Evolutionary conservation across 2,797 vertebrate genomes (phyloP), one percentile per base, ranked within the genome.

Genomic region (Ptychadena robeensis): DNA sequence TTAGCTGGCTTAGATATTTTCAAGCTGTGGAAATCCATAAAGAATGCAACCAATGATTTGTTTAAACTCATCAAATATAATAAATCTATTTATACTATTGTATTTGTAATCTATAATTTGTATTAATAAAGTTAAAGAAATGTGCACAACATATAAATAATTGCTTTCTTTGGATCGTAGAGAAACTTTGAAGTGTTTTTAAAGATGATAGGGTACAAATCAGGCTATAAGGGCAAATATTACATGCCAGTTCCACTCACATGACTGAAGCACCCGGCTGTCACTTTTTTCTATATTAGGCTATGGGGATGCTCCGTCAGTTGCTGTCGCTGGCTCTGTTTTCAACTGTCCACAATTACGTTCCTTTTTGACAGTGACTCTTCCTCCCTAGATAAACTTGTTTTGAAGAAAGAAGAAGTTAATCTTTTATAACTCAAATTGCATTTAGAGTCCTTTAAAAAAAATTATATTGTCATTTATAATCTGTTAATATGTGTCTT

Each of bases 221-320:
- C 3, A 76, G 61, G 30, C 32, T 6, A 22, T 32, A 31, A 66
- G 64, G 31, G 14, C 30, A 66, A 34, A 25, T 31, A 53, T 2
- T 22, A 40, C 9, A 10, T 30, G 37, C 27, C 12, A 65, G 15
- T 30, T 65, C 31, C 61, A 66, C 14, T 34, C 37, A 44, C n/a
- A 38, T 67, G 25, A 31, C 40, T 32, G 48, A 25, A 67, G 63
- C 44, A 22, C 74, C 74, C 32, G 28, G 74, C 31, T 78, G 75
- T 78, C 75, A 78, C 75, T 78, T 35, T 68, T 53, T 78, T 78
- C 38, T 65, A 25, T 67, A 53, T 18, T 68, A 30, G 64, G 38
- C 44, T 78, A 53, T 78, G 44, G 75, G 18, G 64, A 78, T 78
- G 75, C 40, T 28, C 44, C 57, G 65, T 78, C 75, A 78, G 75